phyloP scores from a whole-genome alignment of 1,140 invertebrate species.

The Atopsyche davidsoni region DNA sequence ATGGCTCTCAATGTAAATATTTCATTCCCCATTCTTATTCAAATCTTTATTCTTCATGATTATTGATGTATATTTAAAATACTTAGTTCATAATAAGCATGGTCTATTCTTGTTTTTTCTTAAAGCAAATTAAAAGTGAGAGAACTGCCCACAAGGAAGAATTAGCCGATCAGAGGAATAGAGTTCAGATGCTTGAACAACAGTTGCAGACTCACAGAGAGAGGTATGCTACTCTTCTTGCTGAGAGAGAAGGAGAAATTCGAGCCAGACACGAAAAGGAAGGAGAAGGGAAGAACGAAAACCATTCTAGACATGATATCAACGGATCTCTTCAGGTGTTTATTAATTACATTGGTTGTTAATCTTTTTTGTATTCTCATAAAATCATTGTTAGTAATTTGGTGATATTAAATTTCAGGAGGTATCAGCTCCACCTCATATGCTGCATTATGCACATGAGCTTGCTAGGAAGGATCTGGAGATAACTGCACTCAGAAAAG shows the following conservation, averaged over 20 bases:
- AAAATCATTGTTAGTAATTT: background rate
- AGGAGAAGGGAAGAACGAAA: conserved; percentile 35
- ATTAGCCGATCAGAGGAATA: conserved; percentile 45
- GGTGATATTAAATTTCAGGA: conserved; percentile 34
- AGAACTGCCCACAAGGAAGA: conserved; percentile 54
- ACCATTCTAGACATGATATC: conserved; percentile 15
- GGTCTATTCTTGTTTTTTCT: conserved; percentile 16
- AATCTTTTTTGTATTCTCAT: background rate
- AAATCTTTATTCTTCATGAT: too few species aligned
- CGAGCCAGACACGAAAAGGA: conserved; percentile 43
- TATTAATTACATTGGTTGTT: conserved; percentile 2
- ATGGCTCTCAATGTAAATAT: too few species aligned
- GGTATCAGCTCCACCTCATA: conserved; percentile 51
- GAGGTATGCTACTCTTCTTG: conserved; percentile 65
- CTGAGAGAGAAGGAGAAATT: conserved; percentile 78
- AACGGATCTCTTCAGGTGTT: conserved; percentile 24
- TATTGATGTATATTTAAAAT: too few species aligned
- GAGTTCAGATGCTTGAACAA: conserved; percentile 60
- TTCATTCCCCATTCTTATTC: too few species aligned
- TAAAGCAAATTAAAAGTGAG: conserved; percentile 51
- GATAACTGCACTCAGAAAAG: conserved; percentile 63
- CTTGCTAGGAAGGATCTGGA: conserved; percentile 75
- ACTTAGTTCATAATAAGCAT: too few species aligned
- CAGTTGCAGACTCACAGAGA: conserved; percentile 74
- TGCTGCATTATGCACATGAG: conserved; percentile 81